These are phyloP conservation scores for Taeniopygia guttata DNA, from an alignment of 2,797 vertebrate genomes.

Conservation along the genomic window DNA sequence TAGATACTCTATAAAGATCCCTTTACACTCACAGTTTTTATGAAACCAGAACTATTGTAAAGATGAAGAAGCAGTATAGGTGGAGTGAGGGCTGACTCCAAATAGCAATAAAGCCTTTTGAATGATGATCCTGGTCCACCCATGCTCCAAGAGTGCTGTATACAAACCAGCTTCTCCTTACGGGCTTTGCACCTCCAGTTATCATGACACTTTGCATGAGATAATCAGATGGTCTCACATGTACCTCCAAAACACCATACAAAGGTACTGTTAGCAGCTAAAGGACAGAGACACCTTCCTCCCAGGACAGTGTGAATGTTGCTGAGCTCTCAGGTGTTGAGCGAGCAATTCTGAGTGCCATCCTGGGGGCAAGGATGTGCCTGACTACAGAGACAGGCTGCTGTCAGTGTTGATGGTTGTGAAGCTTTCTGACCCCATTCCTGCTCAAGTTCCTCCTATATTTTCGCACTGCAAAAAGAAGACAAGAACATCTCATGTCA, in stretches of 20 bases:
- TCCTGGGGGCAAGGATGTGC: neutral
- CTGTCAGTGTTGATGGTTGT: too few species aligned
- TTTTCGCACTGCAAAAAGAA: neutral
- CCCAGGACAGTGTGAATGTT: fast-evolving
- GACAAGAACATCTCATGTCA: neutral
- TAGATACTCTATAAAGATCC: neutral
- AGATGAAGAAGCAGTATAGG: neutral
- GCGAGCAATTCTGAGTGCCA: neutral
- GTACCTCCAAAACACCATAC: neutral
- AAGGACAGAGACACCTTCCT: neutral
- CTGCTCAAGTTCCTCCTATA: neutral
- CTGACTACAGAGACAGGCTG: neutral
- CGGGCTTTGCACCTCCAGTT: neutral
- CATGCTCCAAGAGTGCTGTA: neutral
- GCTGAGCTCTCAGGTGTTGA: neutral
- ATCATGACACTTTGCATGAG: neutral
- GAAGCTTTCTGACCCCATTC: neutral
- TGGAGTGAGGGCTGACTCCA: neutral
- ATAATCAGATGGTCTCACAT: neutral
- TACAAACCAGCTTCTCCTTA: neutral
- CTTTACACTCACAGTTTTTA: neutral
- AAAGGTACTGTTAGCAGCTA: neutral
- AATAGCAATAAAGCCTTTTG: neutral
- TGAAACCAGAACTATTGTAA: neutral
- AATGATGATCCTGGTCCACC: neutral